Evolutionary conservation across 2,113 vertebrate genomes (phyloP).

Genomic region (Pseudopipra pipra): DNA sequence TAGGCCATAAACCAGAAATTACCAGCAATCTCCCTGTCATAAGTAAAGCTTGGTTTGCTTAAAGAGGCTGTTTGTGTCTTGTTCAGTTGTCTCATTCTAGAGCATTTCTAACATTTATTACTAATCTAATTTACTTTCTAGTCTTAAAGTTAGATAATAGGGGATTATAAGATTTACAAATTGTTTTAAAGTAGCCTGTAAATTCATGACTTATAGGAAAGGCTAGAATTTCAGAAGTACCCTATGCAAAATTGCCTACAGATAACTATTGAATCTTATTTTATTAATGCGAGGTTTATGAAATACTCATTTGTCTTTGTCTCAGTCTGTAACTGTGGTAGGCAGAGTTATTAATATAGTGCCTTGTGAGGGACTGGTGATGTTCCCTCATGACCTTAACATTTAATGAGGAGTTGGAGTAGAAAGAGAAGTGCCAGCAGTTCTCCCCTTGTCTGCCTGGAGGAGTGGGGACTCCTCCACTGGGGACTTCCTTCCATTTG

Average conservation of each 20-base stretch:
- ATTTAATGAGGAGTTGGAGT: neutral
- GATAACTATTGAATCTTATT: neutral
- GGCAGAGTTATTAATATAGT: neutral
- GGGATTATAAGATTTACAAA: neutral
- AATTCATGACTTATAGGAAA: neutral
- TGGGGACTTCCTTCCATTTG: neutral
- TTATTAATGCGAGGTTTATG: neutral
- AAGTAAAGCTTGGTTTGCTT: neutral
- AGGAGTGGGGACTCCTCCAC: neutral
- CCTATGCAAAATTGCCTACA: neutral
- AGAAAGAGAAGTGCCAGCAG: neutral
- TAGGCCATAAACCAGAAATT: neutral
- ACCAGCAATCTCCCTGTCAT: neutral
- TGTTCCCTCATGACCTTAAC: neutral
- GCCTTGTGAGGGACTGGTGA: neutral
- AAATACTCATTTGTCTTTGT: neutral
- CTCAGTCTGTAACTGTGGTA: neutral
- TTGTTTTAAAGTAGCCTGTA: neutral
- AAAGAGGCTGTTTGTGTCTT: neutral
- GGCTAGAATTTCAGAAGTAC: neutral
- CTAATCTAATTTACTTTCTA: neutral
- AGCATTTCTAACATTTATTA: neutral
- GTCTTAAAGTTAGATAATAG: neutral
- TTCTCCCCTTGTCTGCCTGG: neutral
- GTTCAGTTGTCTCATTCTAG: neutral